Conservation (phyloP, 2,113 vertebrate species). For the Struthio camelus region DNA sequence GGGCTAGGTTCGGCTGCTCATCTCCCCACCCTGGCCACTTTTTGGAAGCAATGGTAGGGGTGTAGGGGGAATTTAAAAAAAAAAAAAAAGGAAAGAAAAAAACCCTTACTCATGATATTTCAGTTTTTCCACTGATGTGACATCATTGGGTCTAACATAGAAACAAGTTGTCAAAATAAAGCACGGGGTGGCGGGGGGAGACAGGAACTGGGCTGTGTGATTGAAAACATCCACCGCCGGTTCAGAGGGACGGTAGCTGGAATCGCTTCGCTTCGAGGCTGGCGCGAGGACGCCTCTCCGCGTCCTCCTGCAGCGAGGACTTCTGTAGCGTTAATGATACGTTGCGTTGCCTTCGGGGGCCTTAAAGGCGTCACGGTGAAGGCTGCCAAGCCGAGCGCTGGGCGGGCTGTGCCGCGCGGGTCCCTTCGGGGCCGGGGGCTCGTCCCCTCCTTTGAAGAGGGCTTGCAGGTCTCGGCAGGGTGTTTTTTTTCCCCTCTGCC, state of each 20-base stretch:
- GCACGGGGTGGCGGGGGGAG: neutral
- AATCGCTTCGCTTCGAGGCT: neutral
- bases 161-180: conserved; percentile 63
- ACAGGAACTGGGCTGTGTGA: neutral
- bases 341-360: accelerated
- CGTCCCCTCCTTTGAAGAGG: neutral
- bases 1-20: neutral
- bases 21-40: neutral
- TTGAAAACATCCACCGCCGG: conserved; percentile 41
- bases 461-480: accelerated
- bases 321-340: neutral
- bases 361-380: too few relatives aligned
- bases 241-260: neutral
- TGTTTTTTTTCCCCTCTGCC: neutral
- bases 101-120: conserved; percentile 21
- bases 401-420: too few relatives aligned
- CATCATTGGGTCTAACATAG: conserved; percentile 58
- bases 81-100: neutral
- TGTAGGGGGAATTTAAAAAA: neutral
- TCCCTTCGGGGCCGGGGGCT: neutral
- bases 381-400: too few relatives aligned
- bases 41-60: neutral
- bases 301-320: neutral
- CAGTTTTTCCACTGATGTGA: conserved; percentile 70
- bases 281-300: accelerated